These are phyloP conservation scores for Marasmarcha lunaedactyla DNA, from an alignment of 2,888 invertebrate species.

Conservation along the genomic window DNA sequence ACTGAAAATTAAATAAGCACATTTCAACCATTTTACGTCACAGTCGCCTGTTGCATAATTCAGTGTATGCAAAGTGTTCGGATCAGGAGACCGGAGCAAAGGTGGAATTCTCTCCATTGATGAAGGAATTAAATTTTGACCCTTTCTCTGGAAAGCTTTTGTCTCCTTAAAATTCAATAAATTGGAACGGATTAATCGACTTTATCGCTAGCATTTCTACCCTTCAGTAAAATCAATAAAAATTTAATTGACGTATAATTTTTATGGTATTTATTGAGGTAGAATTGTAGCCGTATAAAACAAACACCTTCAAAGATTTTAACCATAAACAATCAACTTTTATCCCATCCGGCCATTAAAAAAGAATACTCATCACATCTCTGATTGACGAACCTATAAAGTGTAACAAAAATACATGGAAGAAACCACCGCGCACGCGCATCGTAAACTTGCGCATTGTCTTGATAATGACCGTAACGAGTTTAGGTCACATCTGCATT, in stretches of 20 bases:
- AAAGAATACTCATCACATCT: no score
- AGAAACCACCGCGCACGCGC: slow-evolving; percentile 36
- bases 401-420: slow-evolving; percentile 27
- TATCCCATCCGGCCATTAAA: no score
- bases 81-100: slow-evolving; percentile 52
- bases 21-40: slow-evolving; percentile 47
- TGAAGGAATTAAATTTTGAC: slow-evolving; percentile 36
- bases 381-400: slow-evolving; percentile 13
- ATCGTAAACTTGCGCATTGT: slow-evolving; percentile 43
- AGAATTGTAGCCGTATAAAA: no score
- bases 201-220: slow-evolving; percentile 5
- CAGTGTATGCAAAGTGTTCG: slow-evolving; percentile 50
- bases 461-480: slow-evolving; percentile 52
- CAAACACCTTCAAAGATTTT: no score
- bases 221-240: no score
- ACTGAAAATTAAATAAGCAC: slow-evolving; percentile 50
- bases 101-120: slow-evolving; percentile 40
- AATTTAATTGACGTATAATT: no score
- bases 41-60: slow-evolving; percentile 42
- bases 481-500: slow-evolving; percentile 40
- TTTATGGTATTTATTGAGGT: no score
- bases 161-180: slow-evolving; percentile 31
- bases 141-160: slow-evolving; percentile 39
- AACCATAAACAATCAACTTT: no score
- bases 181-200: slow-evolving; percentile 20